Percentiles rank a stretch among this genome's conserved stretches.
Conservation (phyloP, 2,113 vertebrate species). For the Rhinopomastus cyanomelas region DNA sequence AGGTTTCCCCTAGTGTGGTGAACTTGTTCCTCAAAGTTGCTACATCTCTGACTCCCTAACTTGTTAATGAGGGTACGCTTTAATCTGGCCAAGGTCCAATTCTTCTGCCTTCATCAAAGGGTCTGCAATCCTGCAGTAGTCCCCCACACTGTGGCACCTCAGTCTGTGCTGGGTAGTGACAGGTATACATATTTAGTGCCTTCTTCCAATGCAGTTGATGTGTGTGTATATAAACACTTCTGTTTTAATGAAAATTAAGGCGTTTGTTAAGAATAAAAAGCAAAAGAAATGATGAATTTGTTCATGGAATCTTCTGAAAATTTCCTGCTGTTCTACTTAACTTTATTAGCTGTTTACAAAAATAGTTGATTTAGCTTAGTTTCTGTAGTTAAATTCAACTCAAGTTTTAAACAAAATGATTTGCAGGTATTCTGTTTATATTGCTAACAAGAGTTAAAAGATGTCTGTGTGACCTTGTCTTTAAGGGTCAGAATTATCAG, state of each 20-base stretch:
- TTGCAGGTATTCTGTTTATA: neutral
- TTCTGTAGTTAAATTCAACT: neutral
- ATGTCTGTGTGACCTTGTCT: neutral
- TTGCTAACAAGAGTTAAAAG: neutral
- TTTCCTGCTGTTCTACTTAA: neutral
- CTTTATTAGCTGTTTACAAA: neutral
- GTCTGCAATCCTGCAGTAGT: no score
- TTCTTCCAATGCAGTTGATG: neutral
- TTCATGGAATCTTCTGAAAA: neutral
- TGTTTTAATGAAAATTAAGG: neutral
- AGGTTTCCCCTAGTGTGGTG: no score
- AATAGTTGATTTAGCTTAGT: neutral
- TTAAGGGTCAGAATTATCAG: constrained; percentile 86
- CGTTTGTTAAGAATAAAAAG: neutral
- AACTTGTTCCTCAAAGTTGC: no score
- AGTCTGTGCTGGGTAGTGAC: neutral
- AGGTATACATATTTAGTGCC: neutral
- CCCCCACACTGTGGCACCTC: no score
- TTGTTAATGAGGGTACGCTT: no score
- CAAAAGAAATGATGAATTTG: neutral
- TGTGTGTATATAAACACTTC: neutral
- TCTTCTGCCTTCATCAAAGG: no score
- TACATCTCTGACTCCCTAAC: no score
- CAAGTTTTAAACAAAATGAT: neutral
- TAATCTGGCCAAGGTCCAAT: no score